Conservation (phyloP, 2,888 invertebrate species). For the Hyposoter dolosus region DNA sequence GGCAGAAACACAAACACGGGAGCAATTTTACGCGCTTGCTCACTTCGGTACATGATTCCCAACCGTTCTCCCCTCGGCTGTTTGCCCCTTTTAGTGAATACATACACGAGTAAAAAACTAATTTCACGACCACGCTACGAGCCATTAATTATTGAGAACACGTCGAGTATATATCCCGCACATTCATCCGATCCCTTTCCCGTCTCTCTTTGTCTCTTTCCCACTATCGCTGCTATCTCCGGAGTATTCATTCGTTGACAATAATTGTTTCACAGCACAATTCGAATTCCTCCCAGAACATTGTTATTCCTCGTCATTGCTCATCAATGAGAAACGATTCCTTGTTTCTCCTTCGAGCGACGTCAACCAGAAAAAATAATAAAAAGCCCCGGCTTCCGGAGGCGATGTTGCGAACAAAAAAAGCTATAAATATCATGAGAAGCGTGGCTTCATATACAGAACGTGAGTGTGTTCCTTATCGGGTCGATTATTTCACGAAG, state of each 20-base stretch:
- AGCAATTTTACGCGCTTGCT: conserved; percentile 68
- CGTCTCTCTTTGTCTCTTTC: not conserved
- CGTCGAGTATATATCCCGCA: conserved; percentile 51
- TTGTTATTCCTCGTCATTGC: conserved; percentile 34
- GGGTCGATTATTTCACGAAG: conserved; percentile 14
- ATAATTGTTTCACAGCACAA: conserved; percentile 59
- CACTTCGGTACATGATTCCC: conserved; percentile 40
- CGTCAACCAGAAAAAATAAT: not conserved
- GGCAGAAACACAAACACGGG: conserved; percentile 60
- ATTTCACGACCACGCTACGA: conserved; percentile 64
- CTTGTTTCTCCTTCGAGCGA: not conserved
- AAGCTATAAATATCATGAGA: not conserved
- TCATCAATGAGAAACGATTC: conserved; percentile 22
- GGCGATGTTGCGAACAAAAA: not conserved
- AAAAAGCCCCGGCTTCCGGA: not conserved
- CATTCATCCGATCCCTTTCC: conserved; percentile 19
- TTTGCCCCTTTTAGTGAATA: conserved; percentile 19
- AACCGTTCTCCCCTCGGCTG: conserved; percentile 9
- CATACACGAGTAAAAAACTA: conserved; percentile 51
- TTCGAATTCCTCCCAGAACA: conserved; percentile 37
- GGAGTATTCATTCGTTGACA: conserved; percentile 37
- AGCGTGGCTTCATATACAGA: not conserved
- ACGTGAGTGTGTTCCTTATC: conserved; percentile 1
- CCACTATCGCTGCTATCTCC: conserved; percentile 7
- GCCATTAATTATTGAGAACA: conserved; percentile 67